A percentile compares a stretch with the other conserved stretches of the same genome.
These are phyloP conservation scores for Drosophila nebulosa DNA, from an alignment of 1,140 invertebrate genomes.

Conservation along the genomic window DNA sequence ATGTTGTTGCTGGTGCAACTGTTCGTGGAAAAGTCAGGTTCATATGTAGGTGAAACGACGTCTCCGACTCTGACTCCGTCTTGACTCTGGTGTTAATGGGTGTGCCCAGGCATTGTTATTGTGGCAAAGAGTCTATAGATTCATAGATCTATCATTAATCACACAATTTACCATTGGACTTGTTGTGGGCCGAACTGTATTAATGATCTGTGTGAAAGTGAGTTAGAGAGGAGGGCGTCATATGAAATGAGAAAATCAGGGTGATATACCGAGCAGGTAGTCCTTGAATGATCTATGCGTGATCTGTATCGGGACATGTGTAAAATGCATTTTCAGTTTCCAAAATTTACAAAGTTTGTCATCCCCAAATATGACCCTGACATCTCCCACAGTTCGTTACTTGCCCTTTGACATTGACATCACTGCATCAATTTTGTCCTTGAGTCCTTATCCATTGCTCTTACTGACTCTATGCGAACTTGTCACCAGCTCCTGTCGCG, in stretches of 20 bases:
- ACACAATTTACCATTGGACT: conserved; percentile 38
- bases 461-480: conserved; percentile 40
- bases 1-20: conserved; percentile 36
- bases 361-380: conserved; percentile 44
- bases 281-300: conserved; percentile 54
- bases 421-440: conserved; percentile 20
- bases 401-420: neutral
- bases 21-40: neutral
- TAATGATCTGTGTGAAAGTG: conserved; percentile 23
- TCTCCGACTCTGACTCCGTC: neutral
- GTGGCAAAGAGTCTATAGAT: conserved; percentile 38
- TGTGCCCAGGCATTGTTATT: conserved; percentile 62
- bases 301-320: conserved; percentile 46
- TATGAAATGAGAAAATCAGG: conserved; percentile 16
- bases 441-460: conserved; percentile 19
- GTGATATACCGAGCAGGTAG: conserved; percentile 60
- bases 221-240: conserved; percentile 34
- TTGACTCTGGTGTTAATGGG: conserved; percentile 68
- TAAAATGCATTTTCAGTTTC: no score
- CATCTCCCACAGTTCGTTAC: conserved; percentile 34
- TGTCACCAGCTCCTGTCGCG: conserved; percentile 78
- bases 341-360: conserved; percentile 15
- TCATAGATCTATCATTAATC: conserved; percentile 60
- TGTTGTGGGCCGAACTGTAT: neutral
- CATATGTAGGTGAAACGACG: conserved; percentile 38